phyloP scores from a whole-genome alignment of 53 echinoderm and acorn worm genomes.

The Holothuria scabra region DNA sequence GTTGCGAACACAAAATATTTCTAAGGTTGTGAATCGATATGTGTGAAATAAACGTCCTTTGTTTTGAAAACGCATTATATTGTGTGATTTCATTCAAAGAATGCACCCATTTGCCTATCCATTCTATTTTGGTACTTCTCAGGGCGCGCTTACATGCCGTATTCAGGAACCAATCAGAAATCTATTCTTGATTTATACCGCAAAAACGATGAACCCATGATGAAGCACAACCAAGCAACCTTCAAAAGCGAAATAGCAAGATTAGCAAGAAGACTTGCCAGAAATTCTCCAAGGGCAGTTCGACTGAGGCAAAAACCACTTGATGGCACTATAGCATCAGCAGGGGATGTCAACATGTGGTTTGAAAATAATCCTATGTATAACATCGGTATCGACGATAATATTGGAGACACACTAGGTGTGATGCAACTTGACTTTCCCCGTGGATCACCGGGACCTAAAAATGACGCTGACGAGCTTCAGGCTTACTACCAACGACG shows the following conservation, averaged over 20 bases:
- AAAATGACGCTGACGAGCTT: background rate
- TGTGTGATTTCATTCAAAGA: no score
- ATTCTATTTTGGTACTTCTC: background rate
- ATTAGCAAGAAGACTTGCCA: constrained; percentile 20
- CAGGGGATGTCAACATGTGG: constrained; percentile 44
- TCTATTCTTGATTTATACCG: constrained; percentile 8
- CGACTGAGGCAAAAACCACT: background rate
- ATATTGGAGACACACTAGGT: constrained; percentile 21
- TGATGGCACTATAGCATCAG: constrained; percentile 6
- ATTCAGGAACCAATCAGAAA: background rate
- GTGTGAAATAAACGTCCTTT: no score
- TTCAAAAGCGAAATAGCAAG: constrained; percentile 12
- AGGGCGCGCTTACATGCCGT: constrained; percentile 23
- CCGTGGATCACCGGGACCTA: background rate
- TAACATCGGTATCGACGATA: constrained; percentile 39
- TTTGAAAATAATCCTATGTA: constrained; percentile 38
- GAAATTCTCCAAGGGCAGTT: background rate
- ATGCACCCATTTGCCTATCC: no score
- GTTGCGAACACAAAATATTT: no score
- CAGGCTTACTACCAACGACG: background rate
- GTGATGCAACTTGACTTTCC: constrained; percentile 22
- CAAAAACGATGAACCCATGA: background rate
- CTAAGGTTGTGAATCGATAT: no score
- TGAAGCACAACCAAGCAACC: background rate
- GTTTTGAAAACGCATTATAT: no score